Base-by-base conservation (phyloP, 2,888 invertebrate species). In the Theretra japonica region DNA sequence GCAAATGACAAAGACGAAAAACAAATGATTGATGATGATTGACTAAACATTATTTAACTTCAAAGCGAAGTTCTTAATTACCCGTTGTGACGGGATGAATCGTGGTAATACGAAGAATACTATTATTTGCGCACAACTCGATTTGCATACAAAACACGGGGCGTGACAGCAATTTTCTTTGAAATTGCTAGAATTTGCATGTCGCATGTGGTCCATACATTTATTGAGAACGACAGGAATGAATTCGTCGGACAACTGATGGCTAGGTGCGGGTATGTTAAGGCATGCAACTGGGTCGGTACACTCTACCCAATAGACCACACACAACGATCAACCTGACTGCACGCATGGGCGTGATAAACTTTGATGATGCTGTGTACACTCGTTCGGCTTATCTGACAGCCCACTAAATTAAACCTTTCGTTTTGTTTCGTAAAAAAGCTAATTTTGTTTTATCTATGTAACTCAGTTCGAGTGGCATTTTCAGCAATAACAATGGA, bases 231-330 rank as follows among this genome's bases (percentile, higher is more conserved):
- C 69, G 79, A 77, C 77, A 73, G 72, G 73, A 75, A 70, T 76
- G 68, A 75, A 80, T 76, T 79, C 73, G 74, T 72, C 60, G 30
- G 72, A 53, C 30, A 69, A 41, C 15, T 70, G 69, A 60, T 60
- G 60, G 72, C 48, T 68, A 65, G 62, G 65, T 75, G 68, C 72
- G 74, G 48, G 72, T 21, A 74, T 69, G 69, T 72, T 82, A 82
- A 83, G 77, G 75, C 73, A 83, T 86, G 86, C 81, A 86, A 80
- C 79, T 88, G 77, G 86, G 87, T 83, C 86, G 77, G 30, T 59
- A 72, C 65, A 56, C 19, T 56, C 70, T 41, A 60, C 25, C 25
- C 62, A 48, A 23, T 62, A 70, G 53, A 56, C 53, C 62, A 70
- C 62, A 70, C 59, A 48, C 25, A 53, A 60, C 48, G 68, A 58